Conservation (phyloP, 30 jellyfish, hydroid and myxozoan genomes). For the Hydractinia echinata region DNA sequence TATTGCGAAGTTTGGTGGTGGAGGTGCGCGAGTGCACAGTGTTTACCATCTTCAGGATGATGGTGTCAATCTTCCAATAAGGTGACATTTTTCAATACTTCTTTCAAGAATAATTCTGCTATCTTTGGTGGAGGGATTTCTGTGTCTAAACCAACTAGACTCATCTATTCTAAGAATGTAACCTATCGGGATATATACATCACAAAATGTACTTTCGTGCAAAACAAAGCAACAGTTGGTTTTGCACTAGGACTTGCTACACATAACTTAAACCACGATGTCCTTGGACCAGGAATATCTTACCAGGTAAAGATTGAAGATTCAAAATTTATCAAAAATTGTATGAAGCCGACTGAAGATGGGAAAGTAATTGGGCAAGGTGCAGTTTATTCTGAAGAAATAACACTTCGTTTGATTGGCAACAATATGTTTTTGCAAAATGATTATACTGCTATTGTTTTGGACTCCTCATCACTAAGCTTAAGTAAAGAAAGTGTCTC, state of each 20-base stretch:
- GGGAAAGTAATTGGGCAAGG: constrained; percentile 83
- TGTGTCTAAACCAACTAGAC: constrained; percentile 42
- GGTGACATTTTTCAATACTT: not conserved
- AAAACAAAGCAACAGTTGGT: constrained; percentile 70
- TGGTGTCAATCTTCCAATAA: constrained; percentile 21
- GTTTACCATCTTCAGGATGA: constrained; percentile 25
- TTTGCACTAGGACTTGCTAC: constrained; percentile 68
- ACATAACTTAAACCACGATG: constrained; percentile 29
- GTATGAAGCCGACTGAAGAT: constrained; percentile 51
- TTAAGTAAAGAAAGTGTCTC: constrained; percentile 24
- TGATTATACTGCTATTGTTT: constrained; percentile 56
- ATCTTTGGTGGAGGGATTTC: constrained; percentile 89
- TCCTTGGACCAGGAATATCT: constrained; percentile 58
- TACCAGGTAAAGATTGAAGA: constrained; percentile 24
- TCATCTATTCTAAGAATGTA: constrained; percentile 8
- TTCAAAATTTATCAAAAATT: constrained; percentile 34
- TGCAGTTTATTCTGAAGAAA: constrained; percentile 65
- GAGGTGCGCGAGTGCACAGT: constrained; percentile 44
- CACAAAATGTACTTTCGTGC: constrained; percentile 20
- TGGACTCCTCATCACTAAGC: constrained; percentile 46
- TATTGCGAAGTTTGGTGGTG: constrained; percentile 64
- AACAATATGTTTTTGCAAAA: constrained; percentile 25
- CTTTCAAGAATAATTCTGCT: constrained; percentile 46
- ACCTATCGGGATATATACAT: constrained; percentile 11
- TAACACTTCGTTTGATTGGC: constrained; percentile 13